Base-by-base conservation (phyloP, 2,113 vertebrate genomes). In the Cettia cetti region DNA sequence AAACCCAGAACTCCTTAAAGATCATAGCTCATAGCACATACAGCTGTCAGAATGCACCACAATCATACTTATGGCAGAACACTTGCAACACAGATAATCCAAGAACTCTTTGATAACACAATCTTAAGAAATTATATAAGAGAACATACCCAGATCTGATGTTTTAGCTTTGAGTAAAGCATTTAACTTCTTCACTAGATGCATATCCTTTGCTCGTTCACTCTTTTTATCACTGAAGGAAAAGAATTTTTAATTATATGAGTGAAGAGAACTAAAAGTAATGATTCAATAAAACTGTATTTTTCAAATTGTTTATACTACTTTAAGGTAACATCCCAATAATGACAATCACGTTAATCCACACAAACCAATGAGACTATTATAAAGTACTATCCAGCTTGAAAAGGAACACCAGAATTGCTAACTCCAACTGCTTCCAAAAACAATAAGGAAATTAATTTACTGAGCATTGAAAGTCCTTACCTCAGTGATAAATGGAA, bases 401-500 rank as follows among this genome's bases (percentile, higher is more conserved):
- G 24, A 68, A 44, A 92, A 66, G 13, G 7, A 86, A 66, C 15
- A 54, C 7, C 22, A 45, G 15, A 82, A 85, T 63, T 56, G 23
- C 12, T 7, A 35, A 30, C 42, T 42, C 12, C n/a, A 77, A 33
- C 3, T 30, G 21, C 19, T 86, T 80, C 66, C 24, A 89, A 75
- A 92, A 86, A 1, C 18, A 89, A 42, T 13, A 77, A 74, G 23
- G 6, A 66, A 63, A 68, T 66, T 76, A 5, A 35, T 64, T 45
- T 21, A 61, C 20, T 61, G 42, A 65, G 31, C 6, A 83, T 0
- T 57, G 13, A 6, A 56, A 63, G 20, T 31, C 35, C 96, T 97
- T 85, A 99, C 99, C 99, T 99, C 92, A 99, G 97, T 9, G 99
- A 99, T 96, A 99, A 97, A 90, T 99, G 99, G 97, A 99, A 99